These are phyloP conservation scores for Zeus faber DNA, from an alignment of 2,113 vertebrate genomes.

Conservation along the genomic window DNA sequence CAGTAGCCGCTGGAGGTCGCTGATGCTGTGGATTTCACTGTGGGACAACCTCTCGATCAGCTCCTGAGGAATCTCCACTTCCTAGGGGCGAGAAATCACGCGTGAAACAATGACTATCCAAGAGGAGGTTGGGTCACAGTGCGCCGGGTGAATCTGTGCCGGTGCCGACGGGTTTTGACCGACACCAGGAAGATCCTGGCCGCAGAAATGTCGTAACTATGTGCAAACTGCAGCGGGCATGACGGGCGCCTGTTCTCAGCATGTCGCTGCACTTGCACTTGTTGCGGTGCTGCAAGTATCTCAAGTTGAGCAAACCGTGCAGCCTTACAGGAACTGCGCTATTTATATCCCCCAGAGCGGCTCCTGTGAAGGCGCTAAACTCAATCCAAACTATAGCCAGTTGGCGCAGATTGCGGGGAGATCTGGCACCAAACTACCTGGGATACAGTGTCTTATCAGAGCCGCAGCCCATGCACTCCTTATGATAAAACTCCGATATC, in stretches of 20 bases:
- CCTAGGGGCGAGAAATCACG: slow-evolving; percentile 69
- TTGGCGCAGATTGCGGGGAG: slow-evolving; percentile 49
- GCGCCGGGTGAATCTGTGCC: not conserved
- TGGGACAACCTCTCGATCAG: slow-evolving; percentile 90
- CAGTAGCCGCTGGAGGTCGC: slow-evolving; percentile 97
- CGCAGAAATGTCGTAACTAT: not conserved
- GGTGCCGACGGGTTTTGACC: slow-evolving; percentile 18
- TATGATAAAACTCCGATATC: slow-evolving; percentile 12
- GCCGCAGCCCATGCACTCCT: slow-evolving; percentile 19
- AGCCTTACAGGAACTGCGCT: slow-evolving; percentile 36
- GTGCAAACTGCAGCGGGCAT: slow-evolving; percentile 23
- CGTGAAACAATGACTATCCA: slow-evolving; percentile 42
- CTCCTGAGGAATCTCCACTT: slow-evolving; percentile 92
- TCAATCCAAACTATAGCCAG: slow-evolving; percentile 49
- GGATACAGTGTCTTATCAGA: slow-evolving; percentile 25
- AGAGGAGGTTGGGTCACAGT: slow-evolving; percentile 14
- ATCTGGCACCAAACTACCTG: slow-evolving; percentile 65
- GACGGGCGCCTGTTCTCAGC: slow-evolving; percentile 5
- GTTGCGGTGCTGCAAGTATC: slow-evolving; percentile 50
- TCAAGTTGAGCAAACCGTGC: slow-evolving; percentile 29
- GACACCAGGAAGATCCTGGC: not conserved
- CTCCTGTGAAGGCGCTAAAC: slow-evolving; percentile 59
- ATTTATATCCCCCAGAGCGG: slow-evolving; percentile 60
- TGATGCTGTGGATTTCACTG: slow-evolving; percentile 98
- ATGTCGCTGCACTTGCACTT: slow-evolving; percentile 55